Evolutionary conservation across 2,888 invertebrate genomes (phyloP), one percentile per base, ranked within the genome.

Genomic region (Dyspetes luteomarginatus): DNA sequence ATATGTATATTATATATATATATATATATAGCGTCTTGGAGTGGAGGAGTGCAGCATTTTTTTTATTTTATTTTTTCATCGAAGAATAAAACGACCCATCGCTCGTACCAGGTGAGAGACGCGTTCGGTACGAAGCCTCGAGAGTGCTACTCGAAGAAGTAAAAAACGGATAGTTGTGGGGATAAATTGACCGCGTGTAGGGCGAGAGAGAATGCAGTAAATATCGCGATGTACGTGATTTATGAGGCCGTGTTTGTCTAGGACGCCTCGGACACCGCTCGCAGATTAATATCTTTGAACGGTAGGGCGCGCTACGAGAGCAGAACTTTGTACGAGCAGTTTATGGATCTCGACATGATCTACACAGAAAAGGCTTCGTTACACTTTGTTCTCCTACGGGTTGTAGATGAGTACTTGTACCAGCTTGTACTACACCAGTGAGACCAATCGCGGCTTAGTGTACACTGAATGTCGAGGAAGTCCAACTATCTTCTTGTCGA

Each of bases 271-370:
- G 36, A 74, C 67, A 17, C 76, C 56, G 58, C 75, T 48, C 28
- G 68, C 56, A 80, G 79, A 81, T 81, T 80, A 82, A 82, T 82
- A 82, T 81, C 82, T 52, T 62, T 7, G n/a, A 58, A 26, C 52
- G 19, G 30, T 67, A 22, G 52, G 19, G 52, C 56, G 58, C 17
- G 19, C 5, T 48, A 26, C 26, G 50, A 45, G 36, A 64, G 36
- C 17, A 36, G 12, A 36, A 36, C 36, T 7, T 7, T 36, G 36
- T 36, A n/a, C 12, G 17, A 2, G n/a, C 28, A 26, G 26, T 30
- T 30, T 28, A 4, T 12, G 28, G n/a, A 36, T 52, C 30, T 26
- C n/a, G n/a, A n/a, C n/a, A n/a, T 48, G 19, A 41, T 19, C 9
- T 3, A 36, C 58, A 4, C n/a, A n/a, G n/a, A n/a, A 1, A n/a